A percentile compares a stretch with the other conserved stretches of the same genome.
These are phyloP conservation scores for Papilio machaon DNA, from an alignment of 1,140 invertebrate species.

Conservation along the genomic window DNA sequence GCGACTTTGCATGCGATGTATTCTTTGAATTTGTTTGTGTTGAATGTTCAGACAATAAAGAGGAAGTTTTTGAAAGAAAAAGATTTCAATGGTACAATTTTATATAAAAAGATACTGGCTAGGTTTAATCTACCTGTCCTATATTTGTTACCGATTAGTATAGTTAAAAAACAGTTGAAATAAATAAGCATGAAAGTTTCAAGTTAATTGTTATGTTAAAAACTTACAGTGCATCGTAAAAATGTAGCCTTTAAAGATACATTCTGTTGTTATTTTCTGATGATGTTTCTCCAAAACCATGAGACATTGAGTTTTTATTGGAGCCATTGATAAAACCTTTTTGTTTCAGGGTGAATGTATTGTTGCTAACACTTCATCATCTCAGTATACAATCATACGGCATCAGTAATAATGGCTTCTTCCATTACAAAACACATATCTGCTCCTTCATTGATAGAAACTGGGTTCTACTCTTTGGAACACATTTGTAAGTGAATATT, in stretches of 20 bases:
- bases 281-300: too few relatives aligned
- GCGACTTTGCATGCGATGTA: conserved; percentile 87
- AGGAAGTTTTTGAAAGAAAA: conserved; percentile 83
- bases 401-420: conserved; percentile 87
- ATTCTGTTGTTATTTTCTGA: too few relatives aligned
- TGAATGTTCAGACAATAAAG: conserved; percentile 82
- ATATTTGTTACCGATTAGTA: background rate
- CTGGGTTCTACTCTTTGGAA: conserved; percentile 85
- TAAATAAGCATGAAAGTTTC: too few relatives aligned
- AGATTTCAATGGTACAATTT: conserved; percentile 85
- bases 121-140: conserved; percentile 25
- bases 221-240: too few relatives aligned
- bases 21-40: conserved; percentile 89
- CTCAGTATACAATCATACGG: conserved; percentile 84
- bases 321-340: background rate
- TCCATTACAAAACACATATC: conserved; percentile 89
- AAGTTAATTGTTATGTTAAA: too few relatives aligned
- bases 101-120: background rate
- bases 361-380: conserved; percentile 86
- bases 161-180: background rate
- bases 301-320: too few relatives aligned
- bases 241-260: too few relatives aligned
- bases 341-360: conserved; percentile 83
- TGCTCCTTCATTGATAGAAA: conserved; percentile 87
- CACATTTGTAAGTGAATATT: conserved; percentile 81